phyloP scores from a whole-genome alignment of 1,140 invertebrate species.

The Apocrypta bakeri region DNA sequence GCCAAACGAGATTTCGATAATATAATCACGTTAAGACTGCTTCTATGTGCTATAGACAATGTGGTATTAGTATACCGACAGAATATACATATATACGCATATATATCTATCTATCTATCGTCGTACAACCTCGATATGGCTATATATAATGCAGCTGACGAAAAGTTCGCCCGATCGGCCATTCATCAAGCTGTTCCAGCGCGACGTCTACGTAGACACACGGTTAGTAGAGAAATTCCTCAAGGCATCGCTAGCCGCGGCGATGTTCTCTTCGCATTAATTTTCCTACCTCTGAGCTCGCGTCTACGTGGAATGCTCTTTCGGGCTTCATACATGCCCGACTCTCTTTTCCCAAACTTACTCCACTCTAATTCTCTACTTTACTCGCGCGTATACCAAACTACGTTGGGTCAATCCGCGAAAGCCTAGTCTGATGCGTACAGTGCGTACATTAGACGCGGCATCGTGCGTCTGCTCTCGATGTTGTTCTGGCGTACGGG shows the following conservation, averaged over 20 bases:
- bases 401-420: neutral
- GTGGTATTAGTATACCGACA: neutral
- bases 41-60: neutral
- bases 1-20: constrained; percentile 45
- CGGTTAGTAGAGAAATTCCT: neutral
- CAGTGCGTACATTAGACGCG: neutral
- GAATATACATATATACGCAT: too few species aligned
- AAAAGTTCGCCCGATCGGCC: constrained; percentile 8
- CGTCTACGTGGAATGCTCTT: neutral
- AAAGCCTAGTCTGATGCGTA: too few species aligned
- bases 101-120: too few species aligned
- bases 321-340: neutral
- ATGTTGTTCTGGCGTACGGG: too few species aligned
- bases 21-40: constrained; percentile 12
- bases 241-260: neutral
- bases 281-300: neutral
- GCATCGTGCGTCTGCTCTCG: too few species aligned
- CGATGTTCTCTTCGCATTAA: constrained; percentile 1
- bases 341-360: neutral
- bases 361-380: neutral
- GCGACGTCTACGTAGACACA: neutral
- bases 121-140: too few species aligned
- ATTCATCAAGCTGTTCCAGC: neutral
- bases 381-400: neutral
- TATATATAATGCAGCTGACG: neutral